These are phyloP conservation scores for Drosophila rufa DNA, from an alignment of 1,140 invertebrate species.

Conservation along the genomic window DNA sequence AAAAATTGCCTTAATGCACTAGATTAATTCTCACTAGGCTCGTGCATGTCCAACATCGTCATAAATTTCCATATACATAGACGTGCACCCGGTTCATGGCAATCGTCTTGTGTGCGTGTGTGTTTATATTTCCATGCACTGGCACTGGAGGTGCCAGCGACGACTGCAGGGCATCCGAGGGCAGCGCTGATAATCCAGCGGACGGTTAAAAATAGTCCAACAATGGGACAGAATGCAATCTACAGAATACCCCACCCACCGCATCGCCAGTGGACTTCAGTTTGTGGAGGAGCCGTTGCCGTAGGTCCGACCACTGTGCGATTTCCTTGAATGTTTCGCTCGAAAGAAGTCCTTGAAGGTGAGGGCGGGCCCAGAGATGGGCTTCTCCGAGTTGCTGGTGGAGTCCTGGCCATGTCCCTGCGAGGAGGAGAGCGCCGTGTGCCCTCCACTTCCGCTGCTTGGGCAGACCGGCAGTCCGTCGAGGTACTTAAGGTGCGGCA, in stretches of 20 bases:
- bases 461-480: slow-evolving; percentile 51
- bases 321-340: slow-evolving; percentile 51
- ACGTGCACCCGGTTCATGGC: slow-evolving; percentile 16
- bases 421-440: slow-evolving; percentile 44
- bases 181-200: slow-evolving; percentile 58
- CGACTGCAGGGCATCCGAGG: slow-evolving; percentile 58
- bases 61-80: slow-evolving; percentile 20
- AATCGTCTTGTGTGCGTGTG: slow-evolving; percentile 21
- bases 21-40: slow-evolving; percentile 44
- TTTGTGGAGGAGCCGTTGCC: slow-evolving; percentile 72
- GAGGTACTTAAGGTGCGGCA: slow-evolving; percentile 68
- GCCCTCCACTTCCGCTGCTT: slow-evolving; percentile 13
- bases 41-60: slow-evolving; percentile 33
- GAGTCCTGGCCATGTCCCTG: slow-evolving; percentile 55
- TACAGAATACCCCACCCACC: slow-evolving; percentile 15
- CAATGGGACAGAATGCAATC: slow-evolving; percentile 45
- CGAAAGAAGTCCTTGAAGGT: slow-evolving; percentile 74
- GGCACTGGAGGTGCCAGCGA: slow-evolving; percentile 59
- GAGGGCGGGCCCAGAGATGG: slow-evolving; percentile 37
- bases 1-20: slow-evolving; percentile 39
- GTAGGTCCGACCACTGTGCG: slow-evolving; percentile 26
- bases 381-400: slow-evolving; percentile 66
- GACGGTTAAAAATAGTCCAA: slow-evolving; percentile 61
- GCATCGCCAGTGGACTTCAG: slow-evolving; percentile 27
- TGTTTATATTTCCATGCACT: slow-evolving; percentile 41